Percentiles rank a stretch among this genome's conserved stretches.
These are phyloP conservation scores for Drosophila yooni DNA, from an alignment of 2,888 invertebrate genomes.

Conservation along the genomic window DNA sequence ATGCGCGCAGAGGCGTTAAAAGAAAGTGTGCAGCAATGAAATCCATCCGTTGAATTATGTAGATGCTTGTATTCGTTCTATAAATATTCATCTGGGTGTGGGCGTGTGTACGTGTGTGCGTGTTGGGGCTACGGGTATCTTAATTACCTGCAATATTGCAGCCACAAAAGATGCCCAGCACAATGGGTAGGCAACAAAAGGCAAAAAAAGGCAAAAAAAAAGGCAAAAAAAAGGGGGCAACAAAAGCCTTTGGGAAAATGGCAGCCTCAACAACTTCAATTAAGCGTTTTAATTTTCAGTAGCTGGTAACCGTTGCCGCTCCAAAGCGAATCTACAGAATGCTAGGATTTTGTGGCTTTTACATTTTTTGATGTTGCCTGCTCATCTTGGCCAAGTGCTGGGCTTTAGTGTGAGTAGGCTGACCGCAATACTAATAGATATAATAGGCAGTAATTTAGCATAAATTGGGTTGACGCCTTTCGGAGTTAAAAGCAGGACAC, in stretches of 20 bases:
- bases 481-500: constrained; percentile 15
- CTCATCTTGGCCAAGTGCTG: background rate
- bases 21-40: constrained; percentile 58
- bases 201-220: constrained; percentile 15
- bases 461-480: constrained; percentile 55
- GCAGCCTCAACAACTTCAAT: constrained; percentile 51
- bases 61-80: constrained; percentile 30
- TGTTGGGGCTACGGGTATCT: constrained; percentile 39
- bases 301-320: constrained; percentile 40
- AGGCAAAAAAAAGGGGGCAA: constrained; percentile 11
- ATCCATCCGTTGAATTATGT: constrained; percentile 69
- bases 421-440: constrained; percentile 44
- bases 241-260: constrained; percentile 36
- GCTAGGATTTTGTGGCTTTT: constrained; percentile 23
- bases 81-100: background rate
- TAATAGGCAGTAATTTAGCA: constrained; percentile 69
- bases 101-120: background rate
- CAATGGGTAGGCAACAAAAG: constrained; percentile 11
- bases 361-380: background rate
- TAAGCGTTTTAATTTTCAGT: constrained; percentile 75
- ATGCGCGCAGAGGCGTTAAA: constrained; percentile 40
- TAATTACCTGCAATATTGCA: constrained; percentile 77
- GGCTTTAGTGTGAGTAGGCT: constrained; percentile 20
- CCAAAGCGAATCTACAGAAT: constrained; percentile 51
- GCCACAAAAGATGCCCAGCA: constrained; percentile 48